A percentile compares a stretch with the other conserved stretches of the same genome.
Evolutionary conservation across 2,113 vertebrate genomes (phyloP).

Genomic region (Perca flavescens): DNA sequence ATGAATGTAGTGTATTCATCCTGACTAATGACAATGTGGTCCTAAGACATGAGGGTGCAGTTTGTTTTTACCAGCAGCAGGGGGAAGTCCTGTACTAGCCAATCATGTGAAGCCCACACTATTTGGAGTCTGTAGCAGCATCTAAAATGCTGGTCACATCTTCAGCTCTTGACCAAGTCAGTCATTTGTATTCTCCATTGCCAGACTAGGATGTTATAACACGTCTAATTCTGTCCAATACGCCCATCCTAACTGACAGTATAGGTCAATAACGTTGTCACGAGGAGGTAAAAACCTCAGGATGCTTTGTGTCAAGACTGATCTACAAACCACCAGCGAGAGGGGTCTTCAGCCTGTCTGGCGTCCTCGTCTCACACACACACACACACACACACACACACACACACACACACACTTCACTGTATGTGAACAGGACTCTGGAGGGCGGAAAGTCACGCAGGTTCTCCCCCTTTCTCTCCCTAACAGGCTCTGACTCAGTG

Average conservation of each 20-base stretch:
- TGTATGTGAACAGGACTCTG: constrained; percentile 51
- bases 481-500: constrained; percentile 63
- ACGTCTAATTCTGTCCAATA: constrained; percentile 1
- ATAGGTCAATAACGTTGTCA: constrained; percentile 25
- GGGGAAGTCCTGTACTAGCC: constrained; percentile 57
- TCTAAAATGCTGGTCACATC: constrained; percentile 54
- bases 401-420: background rate
- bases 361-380: background rate
- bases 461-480: background rate
- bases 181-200: constrained; percentile 13
- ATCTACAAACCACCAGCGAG: constrained; percentile 27
- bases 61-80: constrained; percentile 49
- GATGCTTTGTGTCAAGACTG: constrained; percentile 8
- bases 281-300: background rate
- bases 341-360: constrained; percentile 15
- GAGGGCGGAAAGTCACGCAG: constrained; percentile 56
- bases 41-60: background rate
- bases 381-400: background rate
- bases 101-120: background rate
- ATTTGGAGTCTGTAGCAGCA: background rate
- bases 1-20: background rate
- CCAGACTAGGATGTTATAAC: constrained; percentile 21
- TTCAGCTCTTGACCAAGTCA: constrained; percentile 23
- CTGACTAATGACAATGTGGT: background rate
- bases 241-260: constrained; percentile 8